A percentile compares a stretch with the other conserved stretches of the same genome.
These are phyloP conservation scores for Sciurus vulgaris DNA, from an alignment of 2,797 vertebrate species.

Conservation along the genomic window DNA sequence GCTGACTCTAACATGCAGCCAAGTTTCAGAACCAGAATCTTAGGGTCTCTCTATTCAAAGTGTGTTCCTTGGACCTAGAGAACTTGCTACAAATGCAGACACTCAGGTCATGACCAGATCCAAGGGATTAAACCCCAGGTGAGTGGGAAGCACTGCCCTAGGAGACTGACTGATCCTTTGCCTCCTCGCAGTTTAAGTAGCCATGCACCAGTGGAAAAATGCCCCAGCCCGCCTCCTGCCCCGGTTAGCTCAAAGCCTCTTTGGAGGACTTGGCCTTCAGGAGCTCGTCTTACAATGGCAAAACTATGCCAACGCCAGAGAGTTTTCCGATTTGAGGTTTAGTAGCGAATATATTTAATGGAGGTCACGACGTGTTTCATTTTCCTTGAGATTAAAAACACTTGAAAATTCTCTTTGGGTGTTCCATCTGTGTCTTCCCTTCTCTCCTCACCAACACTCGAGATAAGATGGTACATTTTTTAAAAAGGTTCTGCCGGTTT, in stretches of 20 bases:
- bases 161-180: background rate
- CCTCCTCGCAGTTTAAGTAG: background rate
- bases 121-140: background rate
- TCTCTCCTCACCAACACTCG: conserved; percentile 21
- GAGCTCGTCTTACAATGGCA: background rate
- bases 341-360: background rate
- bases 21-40: background rate
- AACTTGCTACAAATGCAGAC: background rate
- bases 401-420: conserved; percentile 66
- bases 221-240: background rate
- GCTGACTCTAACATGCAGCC: background rate
- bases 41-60: background rate
- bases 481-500: conserved; percentile 23
- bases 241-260: background rate
- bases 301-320: background rate
- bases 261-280: background rate
- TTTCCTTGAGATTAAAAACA: conserved; percentile 63
- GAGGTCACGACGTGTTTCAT: background rate
- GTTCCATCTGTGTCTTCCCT: background rate
- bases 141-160: background rate
- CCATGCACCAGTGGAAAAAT: background rate
- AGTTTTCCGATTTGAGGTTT: conserved; percentile 15
- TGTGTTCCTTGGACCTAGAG: background rate
- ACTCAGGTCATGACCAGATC: background rate
- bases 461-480: conserved; percentile 31